Percentiles rank a stretch among this genome's conserved stretches.
These are phyloP conservation scores for Esox lucius DNA, from an alignment of 2,797 vertebrate species.

Conservation along the genomic window DNA sequence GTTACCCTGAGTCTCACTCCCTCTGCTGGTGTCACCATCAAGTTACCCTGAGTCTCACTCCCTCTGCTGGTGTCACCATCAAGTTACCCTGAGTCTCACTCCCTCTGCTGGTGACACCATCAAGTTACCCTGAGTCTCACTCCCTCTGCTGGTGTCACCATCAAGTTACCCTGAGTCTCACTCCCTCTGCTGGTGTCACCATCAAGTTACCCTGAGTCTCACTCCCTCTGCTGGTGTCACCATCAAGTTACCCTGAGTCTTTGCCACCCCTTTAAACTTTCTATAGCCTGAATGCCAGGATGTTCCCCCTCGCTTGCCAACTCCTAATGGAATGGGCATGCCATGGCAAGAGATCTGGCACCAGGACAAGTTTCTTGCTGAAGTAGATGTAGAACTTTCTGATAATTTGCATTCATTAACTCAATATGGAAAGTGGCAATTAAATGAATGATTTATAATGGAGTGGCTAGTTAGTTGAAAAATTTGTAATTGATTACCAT, in stretches of 20 bases:
- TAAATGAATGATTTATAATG: neutral
- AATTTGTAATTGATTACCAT: neutral
- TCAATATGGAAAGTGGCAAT: neutral
- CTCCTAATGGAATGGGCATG: neutral
- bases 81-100: too few relatives aligned
- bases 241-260: neutral
- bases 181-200: too few relatives aligned
- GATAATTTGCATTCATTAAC: slow-evolving; percentile 4
- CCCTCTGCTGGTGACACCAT: too few relatives aligned
- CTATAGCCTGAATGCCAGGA: neutral
- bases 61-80: too few relatives aligned
- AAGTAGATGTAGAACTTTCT: neutral
- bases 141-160: too few relatives aligned
- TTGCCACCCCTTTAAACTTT: neutral
- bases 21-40: too few relatives aligned
- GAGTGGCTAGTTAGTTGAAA: neutral
- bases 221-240: too few relatives aligned
- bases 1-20: too few relatives aligned
- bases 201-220: too few relatives aligned
- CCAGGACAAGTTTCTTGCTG: neutral
- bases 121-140: too few relatives aligned
- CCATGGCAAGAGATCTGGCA: neutral
- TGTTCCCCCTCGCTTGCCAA: neutral
- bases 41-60: too few relatives aligned
- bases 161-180: too few relatives aligned